Base-by-base conservation (phyloP, 2,113 vertebrate species). In the Laticauda laticaudata region DNA sequence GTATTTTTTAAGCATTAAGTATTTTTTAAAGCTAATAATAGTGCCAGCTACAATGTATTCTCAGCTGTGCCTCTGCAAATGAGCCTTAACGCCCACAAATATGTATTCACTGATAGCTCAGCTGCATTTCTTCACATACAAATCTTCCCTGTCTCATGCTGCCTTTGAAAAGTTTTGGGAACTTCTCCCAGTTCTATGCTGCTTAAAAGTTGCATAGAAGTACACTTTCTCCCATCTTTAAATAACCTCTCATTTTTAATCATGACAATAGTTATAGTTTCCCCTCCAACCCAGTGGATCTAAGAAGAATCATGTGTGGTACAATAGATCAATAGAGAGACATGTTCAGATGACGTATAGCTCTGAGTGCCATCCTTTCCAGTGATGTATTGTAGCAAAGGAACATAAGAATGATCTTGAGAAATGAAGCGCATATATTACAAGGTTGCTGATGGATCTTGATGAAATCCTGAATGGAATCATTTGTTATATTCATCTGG, bases 211-310 rank as follows among this genome's bases (percentile, higher is more conserved):
- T 92, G 69, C n/a, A 90, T 89, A 75, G 93, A 90, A 94, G 94
- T 55, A 85, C n/a, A 11, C 6, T 92, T 87, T 45, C 23, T 26
- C 57, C 57, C 59, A 51, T 91, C 54, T 91, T 88, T 91, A 64
- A 95, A 92, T 87, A 95, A 94, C 93, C n/a, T 91, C 92, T 95
- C 90, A 45, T 93, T 96, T 96, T 96, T 95, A 95, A 95, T 97
- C 94, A 57, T 89, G 69, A 29, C 92, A 94, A 95, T 95, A 95
- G 94, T 96, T 96, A 94, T 57, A 91, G 61, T 18, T 93, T 96
- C 89, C 18, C 6, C 91, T 93, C 64, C 24, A 87, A 91, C 85
- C 75, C 90, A 69, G 90, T 88, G 48, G 6, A 26, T 88, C 86
- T 91, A 54, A 94, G 93, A 91, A 93, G 26, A 5, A 75, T 93